phyloP scores from a whole-genome alignment of 2,888 invertebrate species.

The Harmothoe impar region DNA sequence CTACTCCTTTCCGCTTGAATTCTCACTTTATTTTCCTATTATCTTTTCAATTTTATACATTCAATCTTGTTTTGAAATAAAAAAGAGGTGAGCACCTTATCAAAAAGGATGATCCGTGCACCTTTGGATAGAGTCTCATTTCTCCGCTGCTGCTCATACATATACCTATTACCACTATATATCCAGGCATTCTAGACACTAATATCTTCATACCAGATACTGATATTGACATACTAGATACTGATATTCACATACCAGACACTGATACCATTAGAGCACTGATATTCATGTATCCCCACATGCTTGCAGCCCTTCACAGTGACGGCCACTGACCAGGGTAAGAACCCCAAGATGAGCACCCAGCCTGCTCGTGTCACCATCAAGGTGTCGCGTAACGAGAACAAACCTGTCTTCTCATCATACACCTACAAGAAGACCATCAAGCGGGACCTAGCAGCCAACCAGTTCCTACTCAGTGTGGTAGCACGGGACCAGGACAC shows the following conservation, averaged over 20 bases:
- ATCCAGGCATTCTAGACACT: too few species aligned
- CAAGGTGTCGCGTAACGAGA: constrained; percentile 75
- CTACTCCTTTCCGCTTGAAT: not conserved
- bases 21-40: not conserved
- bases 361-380: constrained; percentile 74
- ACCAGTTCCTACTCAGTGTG: constrained; percentile 64
- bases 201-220: too few species aligned
- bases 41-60: not conserved
- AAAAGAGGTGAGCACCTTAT: too few species aligned
- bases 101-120: too few species aligned
- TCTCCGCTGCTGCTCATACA: too few species aligned
- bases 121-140: too few species aligned
- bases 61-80: not conserved
- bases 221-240: too few species aligned
- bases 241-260: too few species aligned
- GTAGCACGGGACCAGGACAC: constrained; percentile 65
- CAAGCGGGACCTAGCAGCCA: constrained; percentile 53
- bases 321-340: constrained; percentile 72
- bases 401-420: constrained; percentile 70
- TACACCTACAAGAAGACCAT: constrained; percentile 67
- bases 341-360: constrained; percentile 68
- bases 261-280: too few species aligned
- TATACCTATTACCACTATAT: too few species aligned
- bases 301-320: constrained; percentile 71
- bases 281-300: too few species aligned